These are phyloP conservation scores for Mandrillus leucophaeus DNA, from an alignment of 2,113 vertebrate species.

Conservation along the genomic window DNA sequence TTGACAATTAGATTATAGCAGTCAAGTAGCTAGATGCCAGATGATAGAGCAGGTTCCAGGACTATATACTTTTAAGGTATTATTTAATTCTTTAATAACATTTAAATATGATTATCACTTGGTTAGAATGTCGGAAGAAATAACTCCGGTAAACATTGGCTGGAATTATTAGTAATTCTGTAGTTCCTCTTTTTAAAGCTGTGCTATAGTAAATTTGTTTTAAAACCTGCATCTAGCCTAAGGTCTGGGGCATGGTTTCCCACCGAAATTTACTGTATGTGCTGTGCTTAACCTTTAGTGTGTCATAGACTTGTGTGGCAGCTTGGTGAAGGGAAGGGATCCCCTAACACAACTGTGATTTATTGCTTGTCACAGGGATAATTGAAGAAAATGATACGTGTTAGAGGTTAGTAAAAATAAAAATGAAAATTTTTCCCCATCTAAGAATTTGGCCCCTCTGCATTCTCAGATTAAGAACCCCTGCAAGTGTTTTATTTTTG, in stretches of 20 bases:
- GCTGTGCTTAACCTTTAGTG: not conserved
- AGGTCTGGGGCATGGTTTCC: not conserved
- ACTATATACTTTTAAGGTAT: not conserved
- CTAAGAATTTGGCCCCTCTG: not conserved
- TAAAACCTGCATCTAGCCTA: not conserved
- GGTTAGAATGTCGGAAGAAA: not conserved
- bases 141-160: not conserved
- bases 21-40: not conserved
- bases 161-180: not conserved
- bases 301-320: not conserved
- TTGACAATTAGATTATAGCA: not conserved
- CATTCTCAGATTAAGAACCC: not conserved
- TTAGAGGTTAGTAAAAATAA: slow-evolving; percentile 1
- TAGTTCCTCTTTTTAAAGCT: not conserved
- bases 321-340: not conserved
- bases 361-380: not conserved
- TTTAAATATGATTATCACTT: not conserved
- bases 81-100: not conserved
- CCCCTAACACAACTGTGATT: not conserved
- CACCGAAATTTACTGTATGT: not conserved
- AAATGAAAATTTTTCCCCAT: not conserved
- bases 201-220: not conserved
- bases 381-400: not conserved
- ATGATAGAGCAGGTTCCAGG: not conserved
- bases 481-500: not conserved